Evolutionary conservation across 1,140 invertebrate genomes (phyloP).

Genomic region (Trachelipus rathkii): DNA sequence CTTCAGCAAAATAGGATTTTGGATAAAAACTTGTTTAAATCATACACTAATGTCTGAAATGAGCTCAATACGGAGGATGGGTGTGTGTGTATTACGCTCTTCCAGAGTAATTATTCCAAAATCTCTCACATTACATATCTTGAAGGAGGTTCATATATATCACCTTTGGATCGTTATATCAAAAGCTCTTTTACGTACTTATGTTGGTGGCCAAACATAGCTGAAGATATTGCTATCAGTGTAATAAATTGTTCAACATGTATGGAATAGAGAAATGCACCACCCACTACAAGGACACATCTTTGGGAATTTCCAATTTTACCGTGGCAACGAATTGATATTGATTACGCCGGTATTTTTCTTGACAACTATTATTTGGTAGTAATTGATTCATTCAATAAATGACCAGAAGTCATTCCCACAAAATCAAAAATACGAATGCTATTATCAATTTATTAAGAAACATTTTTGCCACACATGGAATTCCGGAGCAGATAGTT

Average conservation of each 20-base stretch:
- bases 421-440: background rate
- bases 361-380: constrained; percentile 19
- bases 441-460: no score
- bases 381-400: constrained; percentile 21
- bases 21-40: background rate
- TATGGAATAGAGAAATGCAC: background rate
- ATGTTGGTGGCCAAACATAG: constrained; percentile 49
- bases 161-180: constrained; percentile 46
- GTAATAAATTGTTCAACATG: background rate
- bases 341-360: constrained; percentile 44
- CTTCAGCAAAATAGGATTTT: no score
- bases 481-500: no score
- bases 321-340: constrained; percentile 48
- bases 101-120: constrained; percentile 34
- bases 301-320: constrained; percentile 32
- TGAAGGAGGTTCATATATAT: background rate
- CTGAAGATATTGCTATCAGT: constrained; percentile 47
- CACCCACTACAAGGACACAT: constrained; percentile 35
- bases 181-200: constrained; percentile 48
- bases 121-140: constrained; percentile 32
- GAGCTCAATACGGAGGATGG: constrained; percentile 14
- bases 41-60: background rate
- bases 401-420: constrained; percentile 19
- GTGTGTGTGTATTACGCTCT: constrained; percentile 11
- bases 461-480: no score